Percentiles rank a stretch among this genome's conserved stretches.
phyloP scores from a whole-genome alignment of 2,797 vertebrate genomes.

The Chelon labrosus region DNA sequence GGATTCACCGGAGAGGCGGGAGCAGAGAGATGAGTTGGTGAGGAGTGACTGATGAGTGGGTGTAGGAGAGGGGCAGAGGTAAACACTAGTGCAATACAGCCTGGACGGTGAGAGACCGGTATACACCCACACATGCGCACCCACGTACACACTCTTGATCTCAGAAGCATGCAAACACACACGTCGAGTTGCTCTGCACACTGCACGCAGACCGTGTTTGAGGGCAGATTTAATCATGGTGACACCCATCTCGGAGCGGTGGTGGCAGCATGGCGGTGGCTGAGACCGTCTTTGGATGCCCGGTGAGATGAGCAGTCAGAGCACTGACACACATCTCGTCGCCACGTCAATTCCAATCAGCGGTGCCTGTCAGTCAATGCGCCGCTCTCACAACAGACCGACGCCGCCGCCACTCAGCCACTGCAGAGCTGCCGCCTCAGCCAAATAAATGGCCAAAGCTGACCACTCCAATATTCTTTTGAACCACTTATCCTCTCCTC shows the following conservation, averaged over 20 bases:
- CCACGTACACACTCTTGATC: constrained; percentile 38
- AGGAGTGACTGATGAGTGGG: constrained; percentile 78
- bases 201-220: constrained; percentile 41
- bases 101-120: constrained; percentile 58
- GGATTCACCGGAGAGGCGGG: constrained; percentile 63
- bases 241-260: constrained; percentile 70
- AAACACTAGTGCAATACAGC: constrained; percentile 71
- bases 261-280: constrained; percentile 65
- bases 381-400: constrained; percentile 50
- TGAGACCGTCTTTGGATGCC: constrained; percentile 71
- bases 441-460: constrained; percentile 57
- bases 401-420: constrained; percentile 51
- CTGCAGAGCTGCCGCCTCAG: constrained; percentile 64
- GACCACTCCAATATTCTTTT: constrained; percentile 59
- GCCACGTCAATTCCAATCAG: constrained; percentile 86
- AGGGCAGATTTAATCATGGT: constrained; percentile 77
- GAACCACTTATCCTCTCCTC: constrained; percentile 33
- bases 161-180: constrained; percentile 31
- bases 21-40: constrained; percentile 71
- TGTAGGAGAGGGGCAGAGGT: constrained; percentile 72
- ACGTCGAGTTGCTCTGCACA: constrained; percentile 33
- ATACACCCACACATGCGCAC: constrained; percentile 47
- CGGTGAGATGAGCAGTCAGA: constrained; percentile 84
- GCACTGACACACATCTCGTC: constrained; percentile 83
- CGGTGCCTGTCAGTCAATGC: constrained; percentile 76